Percentiles rank a stretch among this genome's conserved stretches.
Evolutionary conservation across 2,888 invertebrate genomes (phyloP).

Genomic region (Pseudococcus jackbeardsleyi): DNA sequence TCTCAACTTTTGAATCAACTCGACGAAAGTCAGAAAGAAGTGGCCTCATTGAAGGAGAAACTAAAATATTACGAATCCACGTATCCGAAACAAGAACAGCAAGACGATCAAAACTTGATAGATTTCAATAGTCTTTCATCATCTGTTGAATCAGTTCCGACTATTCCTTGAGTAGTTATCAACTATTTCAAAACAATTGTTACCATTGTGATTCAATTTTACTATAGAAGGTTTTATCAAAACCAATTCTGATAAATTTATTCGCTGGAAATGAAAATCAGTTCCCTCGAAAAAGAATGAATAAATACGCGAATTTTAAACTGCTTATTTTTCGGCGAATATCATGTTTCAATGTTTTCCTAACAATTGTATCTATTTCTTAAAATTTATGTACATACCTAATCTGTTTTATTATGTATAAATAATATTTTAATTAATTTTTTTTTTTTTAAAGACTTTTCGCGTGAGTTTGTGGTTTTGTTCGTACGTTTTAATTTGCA

Average conservation of each 20-base stretch:
- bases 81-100: constrained; percentile 45
- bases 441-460: neutral
- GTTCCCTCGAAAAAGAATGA: neutral
- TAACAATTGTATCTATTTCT: neutral
- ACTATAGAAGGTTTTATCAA: neutral
- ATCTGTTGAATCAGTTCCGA: constrained; percentile 49
- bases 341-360: neutral
- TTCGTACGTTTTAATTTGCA: neutral
- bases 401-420: neutral
- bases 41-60: constrained; percentile 69
- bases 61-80: constrained; percentile 68
- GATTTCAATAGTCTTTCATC: constrained; percentile 63
- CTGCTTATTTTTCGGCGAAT: neutral
- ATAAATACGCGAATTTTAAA: neutral
- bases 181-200: neutral
- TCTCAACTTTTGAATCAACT: constrained; percentile 77
- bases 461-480: neutral
- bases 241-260: neutral
- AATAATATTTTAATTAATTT: neutral
- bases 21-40: constrained; percentile 78
- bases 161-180: constrained; percentile 30
- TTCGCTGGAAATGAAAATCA: neutral
- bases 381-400: neutral
- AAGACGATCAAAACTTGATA: constrained; percentile 59
- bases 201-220: neutral